A percentile compares a stretch with the other conserved stretches of the same genome.
Conservation (phyloP, 2,888 invertebrate species). For the Frankliniella fusca region DNA sequence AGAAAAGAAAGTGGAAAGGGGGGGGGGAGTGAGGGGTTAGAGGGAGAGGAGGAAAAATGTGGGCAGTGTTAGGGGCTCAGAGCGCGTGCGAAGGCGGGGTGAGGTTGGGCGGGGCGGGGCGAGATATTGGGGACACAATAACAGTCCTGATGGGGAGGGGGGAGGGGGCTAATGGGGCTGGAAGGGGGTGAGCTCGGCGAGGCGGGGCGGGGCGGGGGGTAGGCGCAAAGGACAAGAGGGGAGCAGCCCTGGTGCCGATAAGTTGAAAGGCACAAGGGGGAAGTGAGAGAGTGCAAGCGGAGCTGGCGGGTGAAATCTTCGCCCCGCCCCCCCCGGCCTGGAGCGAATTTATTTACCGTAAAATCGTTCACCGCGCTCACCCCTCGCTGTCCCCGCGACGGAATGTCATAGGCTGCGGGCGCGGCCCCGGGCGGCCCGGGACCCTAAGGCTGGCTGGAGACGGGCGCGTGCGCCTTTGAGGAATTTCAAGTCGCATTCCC, state of each 20-base stretch:
- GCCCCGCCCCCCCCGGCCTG: no score
- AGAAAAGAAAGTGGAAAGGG: neutral
- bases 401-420: no score
- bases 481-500: no score
- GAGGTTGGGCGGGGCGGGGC: neutral
- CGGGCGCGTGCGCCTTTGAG: no score
- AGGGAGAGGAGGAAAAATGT: neutral
- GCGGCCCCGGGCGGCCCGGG: no score
- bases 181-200: neutral
- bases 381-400: no score
- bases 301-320: neutral
- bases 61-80: neutral
- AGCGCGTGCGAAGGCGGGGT: neutral
- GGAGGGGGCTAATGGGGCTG: neutral
- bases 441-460: no score
- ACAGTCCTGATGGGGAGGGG: constrained; percentile 6
- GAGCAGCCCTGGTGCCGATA: no score
- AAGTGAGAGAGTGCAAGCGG: neutral
- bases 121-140: neutral
- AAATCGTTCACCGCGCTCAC: no score
- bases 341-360: no score
- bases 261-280: neutral
- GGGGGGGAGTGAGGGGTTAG: neutral
- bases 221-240: neutral
- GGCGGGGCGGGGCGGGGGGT: neutral